Evolutionary conservation across 1,140 invertebrate genomes (phyloP).

Genomic region (Apocrypta bakeri): DNA sequence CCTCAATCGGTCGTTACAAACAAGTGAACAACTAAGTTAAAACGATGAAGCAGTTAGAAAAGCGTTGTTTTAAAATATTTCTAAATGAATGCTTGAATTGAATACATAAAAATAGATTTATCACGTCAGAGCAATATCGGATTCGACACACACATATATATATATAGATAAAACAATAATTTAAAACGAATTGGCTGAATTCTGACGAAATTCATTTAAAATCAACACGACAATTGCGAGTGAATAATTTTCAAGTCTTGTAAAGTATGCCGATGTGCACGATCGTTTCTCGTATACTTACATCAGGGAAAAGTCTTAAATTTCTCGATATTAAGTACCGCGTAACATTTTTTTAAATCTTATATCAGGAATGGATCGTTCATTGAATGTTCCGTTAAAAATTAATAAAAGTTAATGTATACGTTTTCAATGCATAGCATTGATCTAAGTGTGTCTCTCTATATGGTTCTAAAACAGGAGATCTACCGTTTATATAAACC

Average conservation of each 20-base stretch:
- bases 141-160: not conserved
- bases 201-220: not conserved
- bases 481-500: slow-evolving; percentile 13
- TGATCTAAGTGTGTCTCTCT: not conserved
- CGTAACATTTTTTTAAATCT: slow-evolving; percentile 21
- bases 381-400: slow-evolving; percentile 40
- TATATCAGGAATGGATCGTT: slow-evolving; percentile 40
- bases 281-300: slow-evolving; percentile 41
- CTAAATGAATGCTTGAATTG: slow-evolving; percentile 1
- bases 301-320: slow-evolving; percentile 41
- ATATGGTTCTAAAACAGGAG: not conserved
- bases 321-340: slow-evolving; percentile 47
- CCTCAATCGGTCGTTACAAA: not conserved
- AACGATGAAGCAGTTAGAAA: slow-evolving; percentile 13
- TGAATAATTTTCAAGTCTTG: slow-evolving; percentile 27
- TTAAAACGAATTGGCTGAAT: slow-evolving; percentile 9
- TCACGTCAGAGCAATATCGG: slow-evolving; percentile 2
- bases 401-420: slow-evolving; percentile 3
- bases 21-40: slow-evolving; percentile 27
- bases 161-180: too few species aligned
- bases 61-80: slow-evolving; percentile 1
- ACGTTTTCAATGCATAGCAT: slow-evolving; percentile 35
- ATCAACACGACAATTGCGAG: not conserved
- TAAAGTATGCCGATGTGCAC: slow-evolving; percentile 18
- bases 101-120: slow-evolving; percentile 9